These are phyloP conservation scores for Opisthocomus hoazin DNA, from an alignment of 2,113 vertebrate genomes.

Conservation along the genomic window DNA sequence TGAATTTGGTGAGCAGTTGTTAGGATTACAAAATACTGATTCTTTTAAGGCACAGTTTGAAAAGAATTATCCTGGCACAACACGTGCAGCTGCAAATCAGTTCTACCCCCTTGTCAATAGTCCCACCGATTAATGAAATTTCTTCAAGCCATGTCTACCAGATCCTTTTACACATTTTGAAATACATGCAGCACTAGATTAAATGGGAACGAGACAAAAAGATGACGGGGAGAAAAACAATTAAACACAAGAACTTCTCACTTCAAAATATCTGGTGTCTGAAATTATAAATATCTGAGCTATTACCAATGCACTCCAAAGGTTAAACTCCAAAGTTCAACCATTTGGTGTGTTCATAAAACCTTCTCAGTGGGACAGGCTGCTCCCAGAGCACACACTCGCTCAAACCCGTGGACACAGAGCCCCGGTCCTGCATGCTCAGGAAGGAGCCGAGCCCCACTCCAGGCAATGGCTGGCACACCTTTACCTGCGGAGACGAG, in stretches of 20 bases:
- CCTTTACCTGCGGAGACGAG: slow-evolving; percentile 64
- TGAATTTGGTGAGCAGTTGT: not conserved
- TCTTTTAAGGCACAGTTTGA: not conserved
- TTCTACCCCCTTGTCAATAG: not conserved
- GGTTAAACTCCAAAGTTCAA: not conserved
- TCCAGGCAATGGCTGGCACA: not conserved
- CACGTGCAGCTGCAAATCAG: slow-evolving; percentile 67
- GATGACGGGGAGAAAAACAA: not conserved
- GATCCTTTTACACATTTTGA: not conserved
- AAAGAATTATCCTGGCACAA: not conserved
- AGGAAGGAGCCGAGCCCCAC: not conserved
- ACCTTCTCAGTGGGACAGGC: not conserved
- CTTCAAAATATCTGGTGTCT: not conserved
- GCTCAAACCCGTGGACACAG: accelerated
- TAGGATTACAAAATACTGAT: not conserved
- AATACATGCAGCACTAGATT: not conserved
- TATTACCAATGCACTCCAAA: not conserved
- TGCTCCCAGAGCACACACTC: not conserved
- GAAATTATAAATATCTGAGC: not conserved
- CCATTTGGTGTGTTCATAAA: not conserved
- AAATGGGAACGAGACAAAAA: not conserved
- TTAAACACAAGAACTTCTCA: not conserved
- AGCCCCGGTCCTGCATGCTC: not conserved
- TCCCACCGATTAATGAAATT: not conserved
- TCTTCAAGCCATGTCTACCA: not conserved